Evolutionary conservation across 2,113 vertebrate species (phyloP), one percentile per base, ranked within the genome.

Genomic region (Indicator indicator): DNA sequence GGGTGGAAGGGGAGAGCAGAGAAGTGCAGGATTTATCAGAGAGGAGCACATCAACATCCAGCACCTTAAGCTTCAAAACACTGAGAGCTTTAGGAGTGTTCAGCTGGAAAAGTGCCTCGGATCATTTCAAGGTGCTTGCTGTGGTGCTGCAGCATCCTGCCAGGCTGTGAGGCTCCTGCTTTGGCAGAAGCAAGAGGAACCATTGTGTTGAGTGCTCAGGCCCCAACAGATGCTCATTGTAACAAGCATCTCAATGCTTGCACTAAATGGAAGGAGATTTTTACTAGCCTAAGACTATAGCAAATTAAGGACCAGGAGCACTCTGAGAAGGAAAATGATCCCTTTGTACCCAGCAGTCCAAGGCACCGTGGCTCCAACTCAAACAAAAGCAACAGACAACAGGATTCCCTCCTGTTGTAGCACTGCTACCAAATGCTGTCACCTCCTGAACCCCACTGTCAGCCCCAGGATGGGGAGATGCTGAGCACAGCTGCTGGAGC

Each of bases 321-420:
- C 28, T 56, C 58, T 10, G 11, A 56, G 59, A 19, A 74, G 54
- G 48, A 58, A 58, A 7, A 10, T 0, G 11, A 82, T 32, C 27
- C 32, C 9, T 27, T 4, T 33, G 46, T 68, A 24, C 28, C 33
- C 16, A 5, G 59, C 0, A 2, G 14, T 6, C 32, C 0, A 2
- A 70, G 23, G 87, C 50, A 13, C 73, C 0, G 5, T 2, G 28
- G 58, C 48, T 92, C 36, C 76, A 72, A 6, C 28, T 30, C 33
- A 56, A 27, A 2, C 2, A 11, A 42, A 79, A 56, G 11, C 5
- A 23, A 59, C 30, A 56, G 58, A 8, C 2, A 30, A 14, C 3
- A 8, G 8, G 7, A 23, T 65, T 52, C 60, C 32, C 55, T 40
- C 54, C 63, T 36, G 38, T 16, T 52, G 56, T 17, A 67, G 70